Conservation (phyloP, 2,888 invertebrate species). For the Drosophila atripex region DNA sequence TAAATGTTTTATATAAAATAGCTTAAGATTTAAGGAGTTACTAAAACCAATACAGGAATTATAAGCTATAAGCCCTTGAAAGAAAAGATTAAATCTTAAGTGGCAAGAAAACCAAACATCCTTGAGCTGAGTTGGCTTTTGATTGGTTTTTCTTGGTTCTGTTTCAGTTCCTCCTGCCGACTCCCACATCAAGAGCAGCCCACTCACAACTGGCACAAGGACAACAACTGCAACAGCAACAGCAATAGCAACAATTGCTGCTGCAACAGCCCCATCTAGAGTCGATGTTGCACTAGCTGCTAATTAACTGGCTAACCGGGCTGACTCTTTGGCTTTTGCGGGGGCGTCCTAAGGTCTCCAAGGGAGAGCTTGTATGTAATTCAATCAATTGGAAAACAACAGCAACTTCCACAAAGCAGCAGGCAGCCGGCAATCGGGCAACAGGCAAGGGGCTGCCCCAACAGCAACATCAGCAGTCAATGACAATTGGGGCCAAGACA, state of each 20-base stretch:
- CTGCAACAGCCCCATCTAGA: conserved; percentile 9
- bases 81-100: conserved; percentile 18
- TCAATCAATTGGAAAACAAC: conserved; percentile 69
- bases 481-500: conserved; percentile 63
- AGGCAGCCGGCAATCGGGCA: conserved; percentile 20
- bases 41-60: neutral
- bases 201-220: conserved; percentile 69
- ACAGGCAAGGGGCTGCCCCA: conserved; percentile 37
- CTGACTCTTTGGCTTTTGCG: conserved; percentile 62
- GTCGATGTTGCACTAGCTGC: conserved; percentile 37
- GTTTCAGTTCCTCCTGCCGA: conserved; percentile 20
- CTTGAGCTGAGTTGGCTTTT: conserved; percentile 49
- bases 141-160: conserved; percentile 19
- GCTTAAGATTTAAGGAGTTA: neutral
- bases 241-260: conserved; percentile 13
- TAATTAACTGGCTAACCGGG: conserved; percentile 73
- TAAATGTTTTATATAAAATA: neutral
- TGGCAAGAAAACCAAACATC: conserved; percentile 35
- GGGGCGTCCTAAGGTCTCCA: conserved; percentile 52
- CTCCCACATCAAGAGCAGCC: conserved; percentile 47
- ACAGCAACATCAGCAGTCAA: conserved; percentile 56
- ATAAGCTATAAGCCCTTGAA: neutral
- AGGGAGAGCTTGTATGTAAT: conserved; percentile 68
- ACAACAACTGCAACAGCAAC: conserved; percentile 39
- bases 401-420: conserved; percentile 42